A percentile compares a stretch with the other conserved stretches of the same genome.
Conservation (phyloP, 2,888 invertebrate genomes). For the Melanostoma mellinum region DNA sequence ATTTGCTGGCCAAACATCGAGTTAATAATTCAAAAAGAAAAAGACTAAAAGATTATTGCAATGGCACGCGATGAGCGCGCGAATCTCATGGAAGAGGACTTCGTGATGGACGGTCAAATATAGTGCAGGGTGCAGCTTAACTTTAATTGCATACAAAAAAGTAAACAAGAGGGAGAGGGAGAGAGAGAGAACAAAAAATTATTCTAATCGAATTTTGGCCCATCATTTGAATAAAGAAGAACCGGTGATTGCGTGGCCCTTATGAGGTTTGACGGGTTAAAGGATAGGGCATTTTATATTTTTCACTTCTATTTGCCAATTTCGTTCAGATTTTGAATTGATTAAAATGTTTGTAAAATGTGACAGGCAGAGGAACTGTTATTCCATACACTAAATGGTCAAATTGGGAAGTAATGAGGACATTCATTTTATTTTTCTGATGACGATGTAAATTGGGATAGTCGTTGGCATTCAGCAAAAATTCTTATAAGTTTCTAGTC, state of each 20-base stretch:
- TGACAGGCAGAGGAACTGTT: no score
- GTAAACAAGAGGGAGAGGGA: not conserved
- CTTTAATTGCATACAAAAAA: slow-evolving; percentile 29
- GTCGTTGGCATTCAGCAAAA: no score
- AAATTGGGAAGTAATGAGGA: no score
- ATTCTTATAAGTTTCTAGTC: no score
- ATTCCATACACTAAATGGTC: no score
- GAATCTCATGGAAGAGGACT: slow-evolving; percentile 7
- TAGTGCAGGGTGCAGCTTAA: slow-evolving; percentile 10
- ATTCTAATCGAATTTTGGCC: no score
- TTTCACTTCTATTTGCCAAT: slow-evolving; percentile 17
- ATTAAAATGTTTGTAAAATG: no score
- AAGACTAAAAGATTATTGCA: slow-evolving; percentile 59
- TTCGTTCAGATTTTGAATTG: no score
- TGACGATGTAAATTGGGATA: no score
- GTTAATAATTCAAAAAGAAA: slow-evolving; percentile 70
- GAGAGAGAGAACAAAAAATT: no score
- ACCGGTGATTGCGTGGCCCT: slow-evolving; percentile 59
- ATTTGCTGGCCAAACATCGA: slow-evolving; percentile 70
- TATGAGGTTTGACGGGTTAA: slow-evolving; percentile 4
- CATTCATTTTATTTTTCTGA: no score
- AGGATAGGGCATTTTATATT: not conserved
- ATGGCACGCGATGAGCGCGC: slow-evolving; percentile 64
- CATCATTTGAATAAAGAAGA: slow-evolving; percentile 59
- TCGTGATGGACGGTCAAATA: slow-evolving; percentile 12